Percentiles rank a stretch among this genome's conserved stretches.
Evolutionary conservation across 92 coral and sea anemone species (phyloP).

Genomic region (Porites rus): DNA sequence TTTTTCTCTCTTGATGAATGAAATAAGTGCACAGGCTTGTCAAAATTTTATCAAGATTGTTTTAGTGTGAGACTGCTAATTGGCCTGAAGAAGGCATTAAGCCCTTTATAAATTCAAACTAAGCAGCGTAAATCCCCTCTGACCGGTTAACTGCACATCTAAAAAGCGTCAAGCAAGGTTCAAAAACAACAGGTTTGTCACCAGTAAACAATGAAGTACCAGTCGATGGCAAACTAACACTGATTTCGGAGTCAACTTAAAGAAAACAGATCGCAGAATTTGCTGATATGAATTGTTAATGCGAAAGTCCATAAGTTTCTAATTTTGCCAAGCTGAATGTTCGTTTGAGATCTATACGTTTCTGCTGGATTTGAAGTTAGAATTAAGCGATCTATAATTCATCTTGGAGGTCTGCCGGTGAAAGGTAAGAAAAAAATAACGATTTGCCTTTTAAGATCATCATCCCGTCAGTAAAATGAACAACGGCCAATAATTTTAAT

Average conservation of each 20-base stretch:
- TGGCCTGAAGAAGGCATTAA: no score
- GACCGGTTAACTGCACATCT: neutral
- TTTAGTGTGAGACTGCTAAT: no score
- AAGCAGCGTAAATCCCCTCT: no score
- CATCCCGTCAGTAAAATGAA: no score
- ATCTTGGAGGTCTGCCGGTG: neutral
- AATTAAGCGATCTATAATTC: neutral
- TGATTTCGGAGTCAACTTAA: slow-evolving; percentile 10
- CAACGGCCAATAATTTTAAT: no score
- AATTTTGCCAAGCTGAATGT: neutral
- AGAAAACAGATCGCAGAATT: slow-evolving; percentile 20
- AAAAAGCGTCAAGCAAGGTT: slow-evolving; percentile 27
- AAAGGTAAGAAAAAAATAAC: neutral
- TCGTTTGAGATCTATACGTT: neutral
- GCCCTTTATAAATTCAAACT: no score
- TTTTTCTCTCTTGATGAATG: no score
- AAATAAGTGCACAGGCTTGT: no score
- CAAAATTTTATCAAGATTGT: no score
- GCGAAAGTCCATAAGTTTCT: slow-evolving; percentile 27
- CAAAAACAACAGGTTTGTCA: slow-evolving; percentile 36
- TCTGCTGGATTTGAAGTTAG: neutral
- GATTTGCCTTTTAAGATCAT: neutral
- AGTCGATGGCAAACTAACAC: neutral
- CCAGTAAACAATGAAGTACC: slow-evolving; percentile 43
- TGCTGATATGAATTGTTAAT: neutral